Evolutionary conservation across 2,797 vertebrate species (phyloP), one percentile per base, ranked within the genome.

Genomic region (Taeniopygia guttata): DNA sequence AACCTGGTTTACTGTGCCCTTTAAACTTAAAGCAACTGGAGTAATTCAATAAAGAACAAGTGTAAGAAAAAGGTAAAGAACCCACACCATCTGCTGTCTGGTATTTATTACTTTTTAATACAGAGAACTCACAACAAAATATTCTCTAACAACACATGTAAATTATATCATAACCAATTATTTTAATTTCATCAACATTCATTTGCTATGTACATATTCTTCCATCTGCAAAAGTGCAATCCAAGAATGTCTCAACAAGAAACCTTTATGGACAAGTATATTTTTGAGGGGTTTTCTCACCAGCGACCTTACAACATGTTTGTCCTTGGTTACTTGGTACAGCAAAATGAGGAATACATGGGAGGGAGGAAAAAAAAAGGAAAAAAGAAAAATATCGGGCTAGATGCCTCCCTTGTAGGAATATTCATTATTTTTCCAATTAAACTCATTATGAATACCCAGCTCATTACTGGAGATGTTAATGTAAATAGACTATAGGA

Each of bases 81-180:
- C 84, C 66, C 82, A 97, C 83, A 95, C 68, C 58, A 18, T 95
- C 87, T 93, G 81, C 51, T 93, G 94, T 97, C 94, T 95, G 90
- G 93, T 93, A 96, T 97, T 98, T 98, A 97, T 98, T 98, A 85
- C 90, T 96, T 97, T 97, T 98, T 97, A 97, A 97, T 97, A 97
- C 97, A 98, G 96, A 98, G 94, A 97, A 97, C 93, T 98, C 96
- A 98, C 97, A 98, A 97, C 95, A 97, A 97, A 98, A 98, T 97
- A 97, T 96, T 96, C 93, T 97, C 93, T 97, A 98, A 95, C 95
- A 97, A 84, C 97, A 98, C 96, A 97, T 54, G 56, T 91, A 95
- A 97, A 96, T 95, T 90, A 95, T 94, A 97, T 97, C 95, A 97
- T 97, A 97, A 96, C 96, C 97, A 97, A 97, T 97, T 96, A 95